A percentile compares a stretch with the other conserved stretches of the same genome.
Evolutionary conservation across 2,113 vertebrate species (phyloP).

Genomic region (Thalassoma bifasciatum): DNA sequence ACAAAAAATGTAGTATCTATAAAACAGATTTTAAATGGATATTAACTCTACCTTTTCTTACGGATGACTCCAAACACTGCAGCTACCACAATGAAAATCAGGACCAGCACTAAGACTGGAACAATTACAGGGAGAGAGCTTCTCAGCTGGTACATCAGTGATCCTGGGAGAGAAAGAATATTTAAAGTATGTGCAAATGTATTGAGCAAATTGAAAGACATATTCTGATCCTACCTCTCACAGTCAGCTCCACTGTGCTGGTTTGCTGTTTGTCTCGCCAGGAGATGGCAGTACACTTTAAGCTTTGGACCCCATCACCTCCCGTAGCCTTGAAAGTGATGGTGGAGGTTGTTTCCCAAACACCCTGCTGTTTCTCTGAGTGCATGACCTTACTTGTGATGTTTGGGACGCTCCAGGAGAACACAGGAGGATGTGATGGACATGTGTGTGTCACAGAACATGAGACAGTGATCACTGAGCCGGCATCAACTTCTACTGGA

Average conservation of each 20-base stretch:
- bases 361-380: slow-evolving; percentile 6
- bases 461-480: slow-evolving; percentile 45
- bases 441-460: slow-evolving; percentile 77
- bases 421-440: slow-evolving; percentile 64
- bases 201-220: not conserved
- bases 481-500: slow-evolving; percentile 62
- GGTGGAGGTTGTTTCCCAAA: slow-evolving; percentile 66
- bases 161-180: slow-evolving; percentile 45
- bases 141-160: slow-evolving; percentile 40
- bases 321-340: slow-evolving; percentile 59
- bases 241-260: slow-evolving; percentile 39
- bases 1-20: too few relatives aligned
- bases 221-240: slow-evolving; percentile 52
- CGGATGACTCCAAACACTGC: slow-evolving; percentile 41
- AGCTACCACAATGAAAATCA: slow-evolving; percentile 38
- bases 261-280: slow-evolving; percentile 58
- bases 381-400: slow-evolving; percentile 44
- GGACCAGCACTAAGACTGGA: slow-evolving; percentile 25
- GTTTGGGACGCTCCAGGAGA: slow-evolving; percentile 69
- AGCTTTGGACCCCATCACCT: slow-evolving; percentile 50
- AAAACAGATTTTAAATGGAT: not conserved
- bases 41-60: slow-evolving; percentile 41
- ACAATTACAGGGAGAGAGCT: not conserved
- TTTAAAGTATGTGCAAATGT: not conserved
- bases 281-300: slow-evolving; percentile 62